phyloP scores from a whole-genome alignment of 37 sponge, comb jelly and placozoan species.

The Aplysina aerophoba region DNA sequence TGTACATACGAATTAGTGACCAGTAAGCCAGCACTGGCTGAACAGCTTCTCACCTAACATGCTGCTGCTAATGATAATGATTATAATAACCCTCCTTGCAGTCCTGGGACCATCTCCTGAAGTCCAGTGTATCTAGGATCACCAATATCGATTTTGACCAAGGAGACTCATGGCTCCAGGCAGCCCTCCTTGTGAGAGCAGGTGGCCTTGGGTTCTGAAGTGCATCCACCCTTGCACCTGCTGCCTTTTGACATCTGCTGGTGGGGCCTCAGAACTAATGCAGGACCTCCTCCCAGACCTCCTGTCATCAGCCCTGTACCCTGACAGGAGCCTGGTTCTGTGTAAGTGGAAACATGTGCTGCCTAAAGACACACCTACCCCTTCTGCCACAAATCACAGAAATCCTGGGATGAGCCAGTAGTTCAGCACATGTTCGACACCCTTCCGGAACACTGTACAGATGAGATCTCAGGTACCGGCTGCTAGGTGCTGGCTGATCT shows the following conservation, averaged over 20 bases:
- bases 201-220: constrained; percentile 54
- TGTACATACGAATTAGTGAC: no score
- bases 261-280: constrained; percentile 33
- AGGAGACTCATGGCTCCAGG: constrained; percentile 38
- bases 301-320: neutral
- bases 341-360: constrained; percentile 15
- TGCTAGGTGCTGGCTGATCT: neutral
- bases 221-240: constrained; percentile 39
- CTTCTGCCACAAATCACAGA: constrained; percentile 14
- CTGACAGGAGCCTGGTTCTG: neutral
- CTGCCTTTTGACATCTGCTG: constrained; percentile 53
- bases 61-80: no score
- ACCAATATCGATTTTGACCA: constrained; percentile 23
- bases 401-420: constrained; percentile 28
- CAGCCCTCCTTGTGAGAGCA: constrained; percentile 37
- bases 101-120: neutral
- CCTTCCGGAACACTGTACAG: neutral
- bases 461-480: constrained; percentile 3
- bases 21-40: no score
- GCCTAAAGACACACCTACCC: neutral
- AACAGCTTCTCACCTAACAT: no score
- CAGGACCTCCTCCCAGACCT: constrained; percentile 5
- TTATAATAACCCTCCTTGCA: neutral
- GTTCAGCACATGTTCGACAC: neutral
- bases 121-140: constrained; percentile 23